Evolutionary conservation across 2,888 invertebrate genomes (phyloP).

Genomic region (Stenolophus ochropezus): DNA sequence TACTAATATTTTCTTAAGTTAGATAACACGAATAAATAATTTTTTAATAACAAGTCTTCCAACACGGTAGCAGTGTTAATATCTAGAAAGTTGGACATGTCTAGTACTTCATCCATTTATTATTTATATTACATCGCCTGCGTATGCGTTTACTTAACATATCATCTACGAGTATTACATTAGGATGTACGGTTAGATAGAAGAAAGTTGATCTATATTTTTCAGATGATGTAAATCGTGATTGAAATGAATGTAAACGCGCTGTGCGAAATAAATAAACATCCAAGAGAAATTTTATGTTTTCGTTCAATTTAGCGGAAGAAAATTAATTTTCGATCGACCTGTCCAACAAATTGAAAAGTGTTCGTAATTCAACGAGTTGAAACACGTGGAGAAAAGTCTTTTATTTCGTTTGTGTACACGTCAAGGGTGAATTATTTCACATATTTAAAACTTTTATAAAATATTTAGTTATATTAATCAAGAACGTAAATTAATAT

Average conservation of each 20-base stretch:
- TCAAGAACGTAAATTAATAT: too few species aligned
- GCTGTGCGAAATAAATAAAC: background rate
- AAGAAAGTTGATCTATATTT: slow-evolving; percentile 37
- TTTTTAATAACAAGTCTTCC: background rate
- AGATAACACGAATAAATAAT: background rate
- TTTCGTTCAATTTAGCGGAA: background rate
- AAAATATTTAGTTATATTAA: too few species aligned
- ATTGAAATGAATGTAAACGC: background rate
- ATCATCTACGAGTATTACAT: too few species aligned
- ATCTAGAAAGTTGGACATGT: slow-evolving; percentile 2
- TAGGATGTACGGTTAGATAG: background rate
- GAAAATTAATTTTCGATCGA: background rate
- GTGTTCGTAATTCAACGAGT: background rate
- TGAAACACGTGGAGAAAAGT: background rate
- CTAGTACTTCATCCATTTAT: slow-evolving; percentile 20
- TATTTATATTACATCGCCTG: slow-evolving; percentile 4
- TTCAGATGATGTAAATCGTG: slow-evolving; percentile 19
- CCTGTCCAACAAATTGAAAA: background rate
- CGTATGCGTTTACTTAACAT: slow-evolving; percentile 16
- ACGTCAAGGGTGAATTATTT: too few species aligned
- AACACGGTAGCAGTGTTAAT: slow-evolving; percentile 11
- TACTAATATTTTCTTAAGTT: background rate
- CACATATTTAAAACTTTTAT: background rate
- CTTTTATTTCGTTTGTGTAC: background rate
- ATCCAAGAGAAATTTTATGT: background rate